Conservation (phyloP, 2,113 vertebrate species). For the Martes martes region DNA sequence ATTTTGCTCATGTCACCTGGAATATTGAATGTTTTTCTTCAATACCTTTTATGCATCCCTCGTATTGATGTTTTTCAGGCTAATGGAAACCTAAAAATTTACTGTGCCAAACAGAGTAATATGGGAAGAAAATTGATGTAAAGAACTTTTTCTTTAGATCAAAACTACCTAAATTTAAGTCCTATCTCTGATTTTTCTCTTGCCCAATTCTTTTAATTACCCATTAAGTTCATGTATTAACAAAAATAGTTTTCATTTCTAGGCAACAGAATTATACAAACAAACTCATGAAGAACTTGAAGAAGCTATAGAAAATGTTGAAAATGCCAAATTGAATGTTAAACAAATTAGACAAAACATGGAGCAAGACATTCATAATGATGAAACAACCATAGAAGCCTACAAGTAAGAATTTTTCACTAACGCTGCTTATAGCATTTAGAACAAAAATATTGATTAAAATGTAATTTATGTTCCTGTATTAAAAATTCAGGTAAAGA, state of each 20-base stretch:
- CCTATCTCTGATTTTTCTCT: not conserved
- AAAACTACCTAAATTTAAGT: not conserved
- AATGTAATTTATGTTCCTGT: not conserved
- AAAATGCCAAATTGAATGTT: not conserved
- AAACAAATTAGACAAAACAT: not conserved
- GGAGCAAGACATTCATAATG: not conserved
- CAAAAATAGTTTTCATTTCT: conserved; percentile 21
- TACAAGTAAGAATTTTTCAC: conserved; percentile 53
- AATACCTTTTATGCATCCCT: not conserved
- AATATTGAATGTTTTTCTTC: not conserved
- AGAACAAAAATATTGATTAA: not conserved
- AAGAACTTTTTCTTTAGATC: not conserved
- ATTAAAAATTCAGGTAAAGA: not conserved
- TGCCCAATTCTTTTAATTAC: not conserved
- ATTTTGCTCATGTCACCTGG: not conserved
- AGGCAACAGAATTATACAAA: conserved; percentile 10
- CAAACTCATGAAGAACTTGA: not conserved
- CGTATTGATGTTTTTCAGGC: not conserved
- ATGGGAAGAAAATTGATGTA: not conserved
- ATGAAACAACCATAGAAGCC: not conserved
- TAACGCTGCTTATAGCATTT: not conserved
- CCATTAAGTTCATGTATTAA: not conserved
- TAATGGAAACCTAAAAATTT: not conserved
- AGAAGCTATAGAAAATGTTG: not conserved
- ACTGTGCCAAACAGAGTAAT: not conserved